A percentile compares a stretch with the other conserved stretches of the same genome.
phyloP scores from a whole-genome alignment of 2,888 invertebrate genomes.

The Drosophila crucigera region DNA sequence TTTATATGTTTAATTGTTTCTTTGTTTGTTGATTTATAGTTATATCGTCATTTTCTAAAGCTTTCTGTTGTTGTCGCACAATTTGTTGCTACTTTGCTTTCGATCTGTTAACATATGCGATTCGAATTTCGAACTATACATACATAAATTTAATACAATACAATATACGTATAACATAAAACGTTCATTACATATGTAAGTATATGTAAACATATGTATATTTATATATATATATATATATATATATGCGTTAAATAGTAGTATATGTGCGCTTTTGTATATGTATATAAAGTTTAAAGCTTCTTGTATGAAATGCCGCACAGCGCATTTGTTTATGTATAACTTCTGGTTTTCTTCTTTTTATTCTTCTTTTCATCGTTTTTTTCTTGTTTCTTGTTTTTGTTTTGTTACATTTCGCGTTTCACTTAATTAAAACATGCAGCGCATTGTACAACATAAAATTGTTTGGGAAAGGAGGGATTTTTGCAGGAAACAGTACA shows the following conservation, averaged over 20 bases:
- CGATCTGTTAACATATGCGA: conserved; percentile 44
- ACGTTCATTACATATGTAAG: conserved; percentile 33
- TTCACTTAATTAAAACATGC: conserved; percentile 16
- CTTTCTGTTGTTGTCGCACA: conserved; percentile 41
- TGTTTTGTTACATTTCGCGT: neutral
- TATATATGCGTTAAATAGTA: conserved; percentile 21
- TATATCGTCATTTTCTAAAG: conserved; percentile 48
- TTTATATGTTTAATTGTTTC: conserved; percentile 18
- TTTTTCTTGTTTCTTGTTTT: neutral
- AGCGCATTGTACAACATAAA: conserved; percentile 24
- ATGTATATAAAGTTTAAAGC: conserved; percentile 61
- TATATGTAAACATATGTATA: conserved; percentile 14
- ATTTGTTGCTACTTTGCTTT: conserved; percentile 42
- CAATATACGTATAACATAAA: conserved; percentile 29
- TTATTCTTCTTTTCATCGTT: neutral
- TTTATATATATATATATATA: conserved; percentile 14
- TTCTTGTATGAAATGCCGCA: conserved; percentile 60
- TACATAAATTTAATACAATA: conserved; percentile 14
- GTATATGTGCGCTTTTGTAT: conserved; percentile 12
- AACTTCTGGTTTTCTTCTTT: conserved; percentile 3
- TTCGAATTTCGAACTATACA: conserved; percentile 27
- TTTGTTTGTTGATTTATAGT: conserved; percentile 17
- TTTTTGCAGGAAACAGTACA: conserved; percentile 15
- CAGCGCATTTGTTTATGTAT: conserved; percentile 52
- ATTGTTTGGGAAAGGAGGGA: neutral